Base-by-base conservation (phyloP, 23 tunicate species). In the Ascidia mentula region DNA sequence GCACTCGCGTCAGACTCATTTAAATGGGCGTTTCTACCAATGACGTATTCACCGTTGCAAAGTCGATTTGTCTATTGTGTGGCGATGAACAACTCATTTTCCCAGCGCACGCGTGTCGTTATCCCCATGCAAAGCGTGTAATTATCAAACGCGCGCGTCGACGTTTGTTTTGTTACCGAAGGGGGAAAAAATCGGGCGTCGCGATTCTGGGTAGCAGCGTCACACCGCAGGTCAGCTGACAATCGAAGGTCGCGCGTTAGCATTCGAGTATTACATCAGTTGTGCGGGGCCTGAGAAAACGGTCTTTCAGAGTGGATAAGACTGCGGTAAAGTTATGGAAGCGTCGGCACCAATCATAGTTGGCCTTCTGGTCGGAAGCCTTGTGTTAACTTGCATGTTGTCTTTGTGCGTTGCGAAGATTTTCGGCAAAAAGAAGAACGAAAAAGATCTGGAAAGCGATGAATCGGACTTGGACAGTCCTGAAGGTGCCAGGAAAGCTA, bases 271-370 rank as follows among this genome's bases (percentile, higher is more conserved):
- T n/a, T n/a, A n/a, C n/a, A n/a, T n/a, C n/a, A n/a, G n/a, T n/a
- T n/a, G n/a, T n/a, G n/a, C n/a, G 12, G 7, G 65, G 65, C 65
- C 65, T 53, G 65, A 6, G 24, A 53, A 20, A 53, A 53, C 65
- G 65, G 65, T 9, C 65, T n/a, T n/a, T n/a, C n/a, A n/a, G n/a
- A n/a, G n/a, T n/a, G n/a, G n/a, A n/a, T n/a, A n/a, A n/a, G n/a
- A n/a, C n/a, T n/a, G n/a, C n/a, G n/a, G n/a, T n/a, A n/a, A n/a
- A n/a, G 65, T 28, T 6, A 84, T 84, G 88, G 69, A 65, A 37
- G 82, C 40, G 6, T 65, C 88, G n/a, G 59, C 88, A 38, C 88
- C 88, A 4, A 31, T 84, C 30, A 77, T 84, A 36, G 88, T 84
- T 20, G 82, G 74, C 26, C 77, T 84, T 34, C 53, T 84, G 13